Evolutionary conservation across 1,140 invertebrate species (phyloP).

Genomic region (Orchestia grillus): DNA sequence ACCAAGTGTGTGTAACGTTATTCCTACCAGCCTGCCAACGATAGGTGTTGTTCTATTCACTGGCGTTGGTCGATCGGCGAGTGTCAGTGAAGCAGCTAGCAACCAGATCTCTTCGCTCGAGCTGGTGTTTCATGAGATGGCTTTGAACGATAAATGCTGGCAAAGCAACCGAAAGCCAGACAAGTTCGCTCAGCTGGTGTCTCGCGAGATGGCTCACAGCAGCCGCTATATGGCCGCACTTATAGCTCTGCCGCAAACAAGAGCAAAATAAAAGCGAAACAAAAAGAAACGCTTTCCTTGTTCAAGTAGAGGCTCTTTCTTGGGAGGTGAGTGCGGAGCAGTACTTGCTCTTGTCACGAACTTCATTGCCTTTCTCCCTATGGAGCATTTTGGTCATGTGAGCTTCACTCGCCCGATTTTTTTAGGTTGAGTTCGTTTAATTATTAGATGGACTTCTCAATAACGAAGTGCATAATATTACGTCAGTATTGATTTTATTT

Average conservation of each 20-base stretch:
- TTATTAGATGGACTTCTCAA: not conserved
- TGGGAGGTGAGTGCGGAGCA: conserved; percentile 37
- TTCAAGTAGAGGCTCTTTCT: conserved; percentile 55
- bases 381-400: not conserved
- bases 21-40: conserved; percentile 19
- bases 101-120: conserved; percentile 56
- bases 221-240: conserved; percentile 56
- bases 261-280: conserved; percentile 55
- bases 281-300: conserved; percentile 55
- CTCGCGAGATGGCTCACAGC: conserved; percentile 53
- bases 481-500: not conserved
- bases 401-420: not conserved
- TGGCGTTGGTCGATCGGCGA: conserved; percentile 40
- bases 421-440: not conserved
- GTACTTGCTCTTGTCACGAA: conserved; percentile 54
- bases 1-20: conserved; percentile 19
- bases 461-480: not conserved
- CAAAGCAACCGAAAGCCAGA: conserved; percentile 54
- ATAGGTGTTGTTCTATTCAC: not conserved
- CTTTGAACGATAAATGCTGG: conserved; percentile 54
- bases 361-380: not conserved
- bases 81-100: conserved; percentile 55
- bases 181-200: conserved; percentile 53
- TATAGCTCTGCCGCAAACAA: conserved; percentile 56
- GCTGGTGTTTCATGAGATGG: conserved; percentile 50